A percentile compares a stretch with the other conserved stretches of the same genome.
phyloP scores from a whole-genome alignment of 2,797 vertebrate genomes.

The Psittacula derbiana region DNA sequence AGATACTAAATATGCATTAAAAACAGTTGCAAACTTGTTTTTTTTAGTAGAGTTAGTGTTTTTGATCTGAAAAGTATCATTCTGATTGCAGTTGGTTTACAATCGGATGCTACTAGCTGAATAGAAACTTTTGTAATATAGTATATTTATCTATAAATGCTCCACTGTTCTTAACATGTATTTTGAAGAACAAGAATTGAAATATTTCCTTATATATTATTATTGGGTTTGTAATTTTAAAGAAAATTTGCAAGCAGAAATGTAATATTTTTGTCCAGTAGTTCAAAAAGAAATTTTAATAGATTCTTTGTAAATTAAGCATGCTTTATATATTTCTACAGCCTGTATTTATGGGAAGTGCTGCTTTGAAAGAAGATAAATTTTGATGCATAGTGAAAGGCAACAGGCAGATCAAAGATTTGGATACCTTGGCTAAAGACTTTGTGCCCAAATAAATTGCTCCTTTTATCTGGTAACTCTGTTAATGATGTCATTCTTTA shows the following conservation, averaged over 20 bases:
- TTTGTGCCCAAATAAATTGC: neutral
- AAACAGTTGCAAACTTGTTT: neutral
- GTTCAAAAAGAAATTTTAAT: neutral
- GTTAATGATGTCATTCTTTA: neutral
- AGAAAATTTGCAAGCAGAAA: neutral
- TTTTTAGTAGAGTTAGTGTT: neutral
- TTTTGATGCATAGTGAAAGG: neutral
- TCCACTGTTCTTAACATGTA: neutral
- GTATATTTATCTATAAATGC: neutral
- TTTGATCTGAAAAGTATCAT: neutral
- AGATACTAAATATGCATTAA: neutral
- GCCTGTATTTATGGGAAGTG: neutral
- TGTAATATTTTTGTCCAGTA: neutral
- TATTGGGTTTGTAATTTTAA: neutral
- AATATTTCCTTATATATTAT: neutral
- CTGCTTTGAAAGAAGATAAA: neutral
- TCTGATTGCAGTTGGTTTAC: neutral
- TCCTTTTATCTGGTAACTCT: neutral
- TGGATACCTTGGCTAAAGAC: neutral
- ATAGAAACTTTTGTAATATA: neutral
- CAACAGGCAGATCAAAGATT: neutral
- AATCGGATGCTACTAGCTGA: neutral
- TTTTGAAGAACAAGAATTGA: neutral
- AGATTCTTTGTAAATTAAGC: neutral
- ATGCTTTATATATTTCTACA: neutral